Evolutionary conservation across 2,797 vertebrate species (phyloP), one percentile per base, ranked within the genome.

Genomic region (Propithecus perrieri): DNA sequence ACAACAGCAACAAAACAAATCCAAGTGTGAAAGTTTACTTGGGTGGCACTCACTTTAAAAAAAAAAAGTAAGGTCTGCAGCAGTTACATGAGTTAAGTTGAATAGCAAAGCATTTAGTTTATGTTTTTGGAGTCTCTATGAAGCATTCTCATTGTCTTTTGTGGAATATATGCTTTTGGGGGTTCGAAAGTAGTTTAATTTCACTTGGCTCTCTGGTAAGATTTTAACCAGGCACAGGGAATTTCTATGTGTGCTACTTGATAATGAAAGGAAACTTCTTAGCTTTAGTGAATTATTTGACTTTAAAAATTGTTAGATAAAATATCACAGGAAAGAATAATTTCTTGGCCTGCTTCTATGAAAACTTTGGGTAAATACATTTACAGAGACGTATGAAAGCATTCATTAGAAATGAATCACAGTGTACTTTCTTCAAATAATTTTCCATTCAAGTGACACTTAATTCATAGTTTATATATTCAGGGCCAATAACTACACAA

Each of bases 361-460:
- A 96, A 75, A 97, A 96, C 15, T 80, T 94, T 83, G 91, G 67
- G 46, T 91, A 89, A 97, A 96, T 92, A 91, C 75, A 94, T 96
- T 97, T 96, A 13, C 55, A 92, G 76, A 94, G 95, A 96, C 13
- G n/a, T 96, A 94, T 87, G 76, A 98, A 98, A 95, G 85, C 96
- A 98, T 97, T 98, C 97, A 95, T 98, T 97, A 97, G 80, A 92
- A 94, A 17, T 98, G 98, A 98, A 98, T 97, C 98, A 98, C 81
- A 43, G 59, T 95, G 85, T 97, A 95, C 92, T 96, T 97, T 96
- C 91, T 95, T 97, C 94, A 97, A 97, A 97, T 98, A 97, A 93
- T 92, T 97, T 97, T 98, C 97, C 95, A 96, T 97, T 98, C 85
- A 95, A 97, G 96, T 94, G 89, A 96, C 95, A 93, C 93, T 97